These are phyloP conservation scores for Scaptomyza reducta DNA, from an alignment of 2,888 invertebrate genomes.

Conservation along the genomic window DNA sequence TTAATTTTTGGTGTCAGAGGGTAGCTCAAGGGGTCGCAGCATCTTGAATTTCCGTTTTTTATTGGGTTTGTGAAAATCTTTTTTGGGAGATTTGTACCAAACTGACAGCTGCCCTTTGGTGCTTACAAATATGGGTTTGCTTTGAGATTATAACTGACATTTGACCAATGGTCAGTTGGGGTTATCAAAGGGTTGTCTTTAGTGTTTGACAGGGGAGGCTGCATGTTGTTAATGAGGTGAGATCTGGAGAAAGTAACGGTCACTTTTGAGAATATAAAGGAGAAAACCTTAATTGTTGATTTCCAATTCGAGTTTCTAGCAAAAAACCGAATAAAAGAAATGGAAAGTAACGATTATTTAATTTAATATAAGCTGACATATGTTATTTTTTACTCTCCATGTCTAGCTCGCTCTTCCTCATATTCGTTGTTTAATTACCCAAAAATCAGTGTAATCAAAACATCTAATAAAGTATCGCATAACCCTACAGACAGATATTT, in stretches of 20 bases:
- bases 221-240: constrained; percentile 7
- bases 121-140: constrained; percentile 7
- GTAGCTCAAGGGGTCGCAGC: constrained; percentile 48
- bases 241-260: constrained; percentile 11
- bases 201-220: constrained; percentile 12
- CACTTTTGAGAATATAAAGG: no score
- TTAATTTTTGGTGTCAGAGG: constrained; percentile 44
- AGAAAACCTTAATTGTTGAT: background rate
- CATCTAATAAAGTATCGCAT: constrained; percentile 56
- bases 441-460: constrained; percentile 49
- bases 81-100: constrained; percentile 11
- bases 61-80: constrained; percentile 9
- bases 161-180: constrained; percentile 66
- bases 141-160: constrained; percentile 60
- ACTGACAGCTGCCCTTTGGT: constrained; percentile 53
- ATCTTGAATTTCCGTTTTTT: constrained; percentile 33
- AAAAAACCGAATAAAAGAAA: background rate
- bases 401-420: background rate
- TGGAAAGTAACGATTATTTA: constrained; percentile 6
- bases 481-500: constrained; percentile 30
- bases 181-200: constrained; percentile 48
- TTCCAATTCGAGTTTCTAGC: no score
- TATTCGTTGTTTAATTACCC: background rate
- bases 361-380: no score
- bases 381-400: background rate